Conservation (phyloP, 2,113 vertebrate genomes). For the Neodontobutis hainanensis region DNA sequence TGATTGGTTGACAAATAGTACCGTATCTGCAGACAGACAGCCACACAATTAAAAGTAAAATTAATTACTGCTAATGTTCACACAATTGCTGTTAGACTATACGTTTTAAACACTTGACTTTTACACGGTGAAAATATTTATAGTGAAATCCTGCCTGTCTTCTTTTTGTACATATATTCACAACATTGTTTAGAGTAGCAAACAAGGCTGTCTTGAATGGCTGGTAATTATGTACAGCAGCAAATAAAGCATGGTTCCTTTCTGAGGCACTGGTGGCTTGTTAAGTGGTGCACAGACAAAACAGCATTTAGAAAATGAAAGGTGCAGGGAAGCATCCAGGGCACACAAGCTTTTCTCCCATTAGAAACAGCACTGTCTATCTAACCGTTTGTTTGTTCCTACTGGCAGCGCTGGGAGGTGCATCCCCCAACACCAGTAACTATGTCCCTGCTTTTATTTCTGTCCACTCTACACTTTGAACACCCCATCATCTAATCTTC, state of each 20-base stretch:
- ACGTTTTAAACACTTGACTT: slow-evolving; percentile 44
- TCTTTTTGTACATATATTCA: slow-evolving; percentile 69
- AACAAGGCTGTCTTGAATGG: slow-evolving; percentile 72
- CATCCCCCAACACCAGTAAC: slow-evolving; percentile 64
- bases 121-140: slow-evolving; percentile 36
- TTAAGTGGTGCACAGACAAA: slow-evolving; percentile 78
- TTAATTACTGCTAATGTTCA: slow-evolving; percentile 36
- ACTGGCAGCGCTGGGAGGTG: slow-evolving; percentile 65
- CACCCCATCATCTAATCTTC: slow-evolving; percentile 64
- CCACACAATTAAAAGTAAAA: slow-evolving; percentile 48
- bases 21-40: slow-evolving; percentile 45
- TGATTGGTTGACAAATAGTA: slow-evolving; percentile 45
- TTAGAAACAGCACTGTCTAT: slow-evolving; percentile 68
- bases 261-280: slow-evolving; percentile 73
- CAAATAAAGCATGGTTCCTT: slow-evolving; percentile 72
- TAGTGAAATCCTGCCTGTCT: slow-evolving; percentile 60
- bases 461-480: slow-evolving; percentile 38
- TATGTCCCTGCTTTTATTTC: slow-evolving; percentile 49
- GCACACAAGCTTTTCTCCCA: slow-evolving; percentile 70
- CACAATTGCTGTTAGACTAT: slow-evolving; percentile 9
- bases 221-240: slow-evolving; percentile 75
- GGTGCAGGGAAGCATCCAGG: slow-evolving; percentile 72
- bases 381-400: slow-evolving; percentile 61
- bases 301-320: slow-evolving; percentile 77
- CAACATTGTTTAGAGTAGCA: slow-evolving; percentile 70